Conservation (phyloP, 2,888 invertebrate species). For the Lymantria dispar region DNA sequence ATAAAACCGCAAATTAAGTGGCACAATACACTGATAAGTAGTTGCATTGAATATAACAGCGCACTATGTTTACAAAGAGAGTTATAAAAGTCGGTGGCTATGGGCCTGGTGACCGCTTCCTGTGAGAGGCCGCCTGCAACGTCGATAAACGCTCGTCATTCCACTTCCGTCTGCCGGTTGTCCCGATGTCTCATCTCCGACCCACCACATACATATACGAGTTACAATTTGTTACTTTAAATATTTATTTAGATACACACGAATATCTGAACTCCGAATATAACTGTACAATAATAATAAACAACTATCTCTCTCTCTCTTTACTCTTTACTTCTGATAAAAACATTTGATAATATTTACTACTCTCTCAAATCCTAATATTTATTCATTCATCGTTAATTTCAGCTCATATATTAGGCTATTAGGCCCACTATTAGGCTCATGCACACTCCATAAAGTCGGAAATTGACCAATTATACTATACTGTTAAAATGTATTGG, state of each 20-base stretch:
- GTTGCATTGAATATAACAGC: slow-evolving; percentile 8
- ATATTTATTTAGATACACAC: background rate
- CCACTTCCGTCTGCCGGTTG: slow-evolving; percentile 36
- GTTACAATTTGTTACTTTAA: slow-evolving; percentile 5
- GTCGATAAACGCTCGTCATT: slow-evolving; percentile 54
- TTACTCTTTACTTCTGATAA: no score
- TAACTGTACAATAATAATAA: no score
- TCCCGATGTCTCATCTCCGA: slow-evolving; percentile 32
- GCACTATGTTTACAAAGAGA: slow-evolving; percentile 37
- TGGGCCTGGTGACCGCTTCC: slow-evolving; percentile 57
- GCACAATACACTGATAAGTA: background rate
- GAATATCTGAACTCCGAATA: no score
- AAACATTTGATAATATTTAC: no score
- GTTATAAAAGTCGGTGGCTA: slow-evolving; percentile 39
- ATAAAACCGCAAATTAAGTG: background rate
- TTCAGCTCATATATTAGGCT: no score
- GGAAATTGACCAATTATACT: no score
- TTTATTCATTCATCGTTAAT: no score
- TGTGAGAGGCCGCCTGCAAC: slow-evolving; percentile 51
- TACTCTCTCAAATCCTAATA: no score
- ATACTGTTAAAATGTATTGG: no score
- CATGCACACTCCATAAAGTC: no score
- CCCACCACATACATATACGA: slow-evolving; percentile 1
- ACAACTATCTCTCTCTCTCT: no score
- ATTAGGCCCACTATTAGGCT: no score